Percentiles rank a stretch among this genome's conserved stretches.
phyloP scores from a whole-genome alignment of 2,888 invertebrate species.

The Tricholauxania praeusta region DNA sequence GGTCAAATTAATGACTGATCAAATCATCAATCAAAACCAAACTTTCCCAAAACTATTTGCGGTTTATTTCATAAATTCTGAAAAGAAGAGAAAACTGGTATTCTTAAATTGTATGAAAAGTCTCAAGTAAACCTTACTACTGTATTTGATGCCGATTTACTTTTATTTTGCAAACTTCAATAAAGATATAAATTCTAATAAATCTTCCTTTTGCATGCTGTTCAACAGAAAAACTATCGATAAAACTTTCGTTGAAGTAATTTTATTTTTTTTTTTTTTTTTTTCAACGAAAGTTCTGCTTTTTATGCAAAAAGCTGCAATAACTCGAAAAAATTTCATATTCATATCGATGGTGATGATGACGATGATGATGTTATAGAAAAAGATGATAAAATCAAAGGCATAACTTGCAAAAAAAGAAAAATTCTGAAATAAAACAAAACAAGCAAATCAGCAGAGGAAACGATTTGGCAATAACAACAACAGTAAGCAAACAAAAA shows the following conservation, averaged over 20 bases:
- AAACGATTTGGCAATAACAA: not conserved
- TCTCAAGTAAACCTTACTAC: too few species aligned
- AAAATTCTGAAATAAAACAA: not conserved
- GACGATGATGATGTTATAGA: conserved; percentile 15
- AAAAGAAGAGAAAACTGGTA: too few species aligned
- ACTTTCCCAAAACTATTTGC: too few species aligned
- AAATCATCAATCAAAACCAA: too few species aligned
- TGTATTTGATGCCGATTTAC: too few species aligned
- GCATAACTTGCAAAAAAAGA: not conserved
- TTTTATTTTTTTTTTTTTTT: not conserved
- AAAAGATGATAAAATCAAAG: conserved; percentile 21
- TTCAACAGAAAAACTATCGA: conserved; percentile 8
- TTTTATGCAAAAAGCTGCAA: not conserved
- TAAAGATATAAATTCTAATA: too few species aligned
- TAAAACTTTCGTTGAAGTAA: conserved; percentile 20
- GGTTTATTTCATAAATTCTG: too few species aligned
- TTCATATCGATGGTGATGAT: conserved; percentile 29
- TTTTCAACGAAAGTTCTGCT: not conserved
- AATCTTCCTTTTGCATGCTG: too few species aligned
- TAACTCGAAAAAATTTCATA: conserved; percentile 22
- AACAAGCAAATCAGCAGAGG: not conserved
- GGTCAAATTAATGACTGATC: too few species aligned
- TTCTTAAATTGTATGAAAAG: too few species aligned
- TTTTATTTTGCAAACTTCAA: too few species aligned
- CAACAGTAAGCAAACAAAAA: conserved; percentile 2